A percentile compares a stretch with the other conserved stretches of the same genome.
Conservation (phyloP, 1,140 invertebrate species). For the Achatina immaculata region DNA sequence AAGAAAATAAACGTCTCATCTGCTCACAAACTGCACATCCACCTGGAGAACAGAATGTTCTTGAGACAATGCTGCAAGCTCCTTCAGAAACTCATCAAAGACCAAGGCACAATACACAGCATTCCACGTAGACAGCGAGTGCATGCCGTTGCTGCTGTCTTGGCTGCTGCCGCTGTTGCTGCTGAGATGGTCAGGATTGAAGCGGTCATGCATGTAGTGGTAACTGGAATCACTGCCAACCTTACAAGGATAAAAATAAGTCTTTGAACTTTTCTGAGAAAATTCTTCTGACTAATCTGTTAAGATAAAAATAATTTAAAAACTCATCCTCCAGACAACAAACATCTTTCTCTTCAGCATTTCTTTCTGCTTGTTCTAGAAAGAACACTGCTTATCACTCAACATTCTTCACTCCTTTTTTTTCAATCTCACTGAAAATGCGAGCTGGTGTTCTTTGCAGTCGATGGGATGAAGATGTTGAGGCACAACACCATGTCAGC, state of each 20-base stretch:
- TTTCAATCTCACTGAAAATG: too few relatives aligned
- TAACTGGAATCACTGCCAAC: constrained; percentile 54
- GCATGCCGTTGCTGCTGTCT: constrained; percentile 43
- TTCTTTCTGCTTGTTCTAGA: too few relatives aligned
- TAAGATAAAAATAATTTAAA: neutral
- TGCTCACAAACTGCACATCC: too few relatives aligned
- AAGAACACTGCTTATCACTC: too few relatives aligned
- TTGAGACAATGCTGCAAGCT: constrained; percentile 90
- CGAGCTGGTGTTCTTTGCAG: too few relatives aligned
- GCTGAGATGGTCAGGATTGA: constrained; percentile 39
- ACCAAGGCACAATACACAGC: constrained; percentile 87
- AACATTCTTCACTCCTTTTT: too few relatives aligned
- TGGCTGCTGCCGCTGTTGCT: neutral
- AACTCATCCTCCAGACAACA: too few relatives aligned
- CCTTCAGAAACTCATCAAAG: constrained; percentile 93
- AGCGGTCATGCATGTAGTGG: too few relatives aligned
- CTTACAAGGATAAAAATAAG: constrained; percentile 28
- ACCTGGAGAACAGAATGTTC: constrained; percentile 80
- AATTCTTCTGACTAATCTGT: neutral
- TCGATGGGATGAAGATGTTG: too few relatives aligned
- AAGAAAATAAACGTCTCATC: too few relatives aligned
- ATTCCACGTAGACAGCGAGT: constrained; percentile 72
- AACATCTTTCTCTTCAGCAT: too few relatives aligned
- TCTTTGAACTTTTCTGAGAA: neutral
- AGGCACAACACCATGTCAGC: too few relatives aligned